Evolutionary conservation across 2,113 vertebrate species (phyloP).

Genomic region (Penelope pileata): DNA sequence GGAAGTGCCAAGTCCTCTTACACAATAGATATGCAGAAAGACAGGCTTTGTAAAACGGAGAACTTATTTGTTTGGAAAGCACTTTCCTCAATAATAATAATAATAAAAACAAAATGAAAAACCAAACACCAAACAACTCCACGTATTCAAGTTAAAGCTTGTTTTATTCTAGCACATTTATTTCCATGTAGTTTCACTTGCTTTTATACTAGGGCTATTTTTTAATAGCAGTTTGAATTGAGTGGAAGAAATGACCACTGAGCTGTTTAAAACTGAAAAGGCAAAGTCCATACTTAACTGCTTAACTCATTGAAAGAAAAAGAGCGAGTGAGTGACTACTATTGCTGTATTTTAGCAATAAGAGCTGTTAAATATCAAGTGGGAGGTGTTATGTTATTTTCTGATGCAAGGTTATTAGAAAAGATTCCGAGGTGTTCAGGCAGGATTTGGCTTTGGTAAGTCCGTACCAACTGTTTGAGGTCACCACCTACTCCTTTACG

Average conservation of each 20-base stretch:
- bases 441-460: not conserved
- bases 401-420: not conserved
- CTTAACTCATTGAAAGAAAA: not conserved
- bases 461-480: not conserved
- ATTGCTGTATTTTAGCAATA: not conserved
- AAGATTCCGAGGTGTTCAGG: not conserved
- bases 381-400: not conserved
- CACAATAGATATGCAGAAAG: not conserved
- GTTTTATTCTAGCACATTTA: not conserved
- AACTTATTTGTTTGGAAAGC: not conserved
- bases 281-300: not conserved
- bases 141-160: not conserved
- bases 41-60: not conserved
- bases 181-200: not conserved
- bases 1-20: not conserved
- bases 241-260: not conserved
- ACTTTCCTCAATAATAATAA: not conserved
- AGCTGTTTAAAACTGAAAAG: not conserved
- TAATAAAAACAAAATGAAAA: not conserved
- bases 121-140: not conserved
- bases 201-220: not conserved
- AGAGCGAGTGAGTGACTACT: not conserved
- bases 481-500: not conserved
- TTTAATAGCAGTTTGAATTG: not conserved
- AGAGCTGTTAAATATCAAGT: not conserved